These are phyloP conservation scores for Parasteatoda tepidariorum DNA, from an alignment of 1,140 invertebrate genomes.

Conservation along the genomic window DNA sequence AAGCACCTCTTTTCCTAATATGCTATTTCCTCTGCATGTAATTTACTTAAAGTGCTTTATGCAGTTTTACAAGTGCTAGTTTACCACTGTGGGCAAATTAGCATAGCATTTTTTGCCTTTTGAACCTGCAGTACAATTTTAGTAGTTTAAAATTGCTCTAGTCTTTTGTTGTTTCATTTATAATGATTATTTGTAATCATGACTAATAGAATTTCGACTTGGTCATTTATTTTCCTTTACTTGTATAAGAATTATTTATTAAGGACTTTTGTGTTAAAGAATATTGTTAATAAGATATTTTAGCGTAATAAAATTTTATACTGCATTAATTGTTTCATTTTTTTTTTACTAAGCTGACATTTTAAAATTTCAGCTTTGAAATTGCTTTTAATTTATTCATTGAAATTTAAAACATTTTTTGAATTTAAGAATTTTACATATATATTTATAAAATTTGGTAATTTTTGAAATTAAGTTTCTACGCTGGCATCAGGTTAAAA, in stretches of 20 bases:
- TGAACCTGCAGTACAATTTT: conserved; percentile 15
- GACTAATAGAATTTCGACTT: no score
- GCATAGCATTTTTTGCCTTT: neutral
- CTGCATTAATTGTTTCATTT: neutral
- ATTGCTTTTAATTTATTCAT: no score
- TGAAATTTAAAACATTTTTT: no score
- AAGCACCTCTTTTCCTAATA: no score
- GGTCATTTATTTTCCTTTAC: neutral
- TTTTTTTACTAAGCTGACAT: no score
- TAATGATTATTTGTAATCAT: neutral
- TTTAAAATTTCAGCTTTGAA: no score
- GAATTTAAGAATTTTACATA: no score
- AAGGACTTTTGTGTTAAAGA: conserved; percentile 19
- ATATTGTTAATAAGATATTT: conserved; percentile 46
- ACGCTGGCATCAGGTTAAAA: no score
- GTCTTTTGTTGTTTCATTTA: neutral
- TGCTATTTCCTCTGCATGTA: conserved; percentile 5
- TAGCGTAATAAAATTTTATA: conserved; percentile 51
- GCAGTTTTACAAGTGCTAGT: neutral
- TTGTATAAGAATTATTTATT: conserved; percentile 1
- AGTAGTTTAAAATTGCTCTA: neutral
- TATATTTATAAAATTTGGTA: no score
- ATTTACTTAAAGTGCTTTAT: conserved; percentile 11
- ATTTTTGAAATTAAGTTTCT: no score
- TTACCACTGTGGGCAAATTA: neutral